Evolutionary conservation across 1,140 invertebrate species (phyloP), one percentile per base, ranked within the genome.

Genomic region (Manduca sexta): DNA sequence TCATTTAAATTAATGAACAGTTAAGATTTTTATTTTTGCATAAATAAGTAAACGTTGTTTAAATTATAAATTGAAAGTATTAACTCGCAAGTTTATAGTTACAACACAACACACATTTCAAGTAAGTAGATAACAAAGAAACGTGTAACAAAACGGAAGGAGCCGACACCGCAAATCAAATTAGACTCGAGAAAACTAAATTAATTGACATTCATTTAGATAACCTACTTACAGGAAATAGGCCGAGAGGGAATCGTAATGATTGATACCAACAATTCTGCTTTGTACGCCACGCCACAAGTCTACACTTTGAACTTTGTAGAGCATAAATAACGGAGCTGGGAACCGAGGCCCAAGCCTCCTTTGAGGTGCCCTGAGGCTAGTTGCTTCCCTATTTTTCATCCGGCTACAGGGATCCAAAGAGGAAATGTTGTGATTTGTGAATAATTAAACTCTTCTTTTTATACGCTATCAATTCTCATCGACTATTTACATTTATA

Each of bases 261-360:
- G 26, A 43, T 43, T 43, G 41, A 43, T 43, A 43, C 26, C 41
- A 43, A 43, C 41, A 43, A 43, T 43, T 30, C 21, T 15, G 41
- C 41, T 43, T 43, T 43, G 26, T 43, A 21, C 41, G 21, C 26
- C 41, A 43, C 14, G 14, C 41, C 41, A 43, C 26, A 43, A 43
- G 17, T 43, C 41, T 43, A 43, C 41, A 43, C 41, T 43, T 43
- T 43, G 41, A 43, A 43, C 41, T 42, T 42, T 42, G 40, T 42
- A 26, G 40, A 42, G 40, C 40, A 42, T 42, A 21, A 42, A 42
- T 42, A 42, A 42, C 40, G 17, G 40, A 18, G 40, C 40, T 42
- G 21, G 40, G 18, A 38, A 42, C 21, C 40, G 40, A 42, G 13
- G 18, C 40, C 18, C 40, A 18, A 10, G 12, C 21, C 40, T 42